These are phyloP conservation scores for Turritopsis dohrnii DNA, from an alignment of 30 jellyfish, hydroid and myxozoan genomes.

Conservation along the genomic window DNA sequence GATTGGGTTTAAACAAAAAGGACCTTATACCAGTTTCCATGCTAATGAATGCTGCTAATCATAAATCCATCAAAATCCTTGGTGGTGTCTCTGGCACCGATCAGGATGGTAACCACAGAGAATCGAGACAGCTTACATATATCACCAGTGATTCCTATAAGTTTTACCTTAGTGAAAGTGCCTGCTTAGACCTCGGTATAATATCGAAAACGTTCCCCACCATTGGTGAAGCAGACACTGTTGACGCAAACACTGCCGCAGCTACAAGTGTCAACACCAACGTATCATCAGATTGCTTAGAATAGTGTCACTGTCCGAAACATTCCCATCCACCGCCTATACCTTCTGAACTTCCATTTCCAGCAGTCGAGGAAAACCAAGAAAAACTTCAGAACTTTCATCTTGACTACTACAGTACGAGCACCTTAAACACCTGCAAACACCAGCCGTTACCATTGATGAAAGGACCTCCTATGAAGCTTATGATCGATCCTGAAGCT, in stretches of 20 bases:
- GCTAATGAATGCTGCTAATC: constrained; percentile 18
- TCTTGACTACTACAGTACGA: constrained; percentile 6
- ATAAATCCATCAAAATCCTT: neutral
- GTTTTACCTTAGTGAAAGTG: neutral
- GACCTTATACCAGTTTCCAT: constrained; percentile 25
- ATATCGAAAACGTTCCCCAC: neutral
- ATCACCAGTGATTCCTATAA: neutral
- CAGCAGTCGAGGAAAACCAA: constrained; percentile 15
- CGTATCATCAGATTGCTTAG: neutral
- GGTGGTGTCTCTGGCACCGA: neutral
- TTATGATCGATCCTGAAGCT: constrained; percentile 16
- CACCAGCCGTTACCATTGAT: constrained; percentile 24
- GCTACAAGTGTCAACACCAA: neutral
- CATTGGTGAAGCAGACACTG: neutral
- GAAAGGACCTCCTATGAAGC: neutral
- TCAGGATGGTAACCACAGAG: neutral
- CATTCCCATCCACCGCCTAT: constrained; percentile 11
- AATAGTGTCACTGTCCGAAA: neutral
- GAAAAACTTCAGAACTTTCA: neutral
- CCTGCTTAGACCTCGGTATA: neutral
- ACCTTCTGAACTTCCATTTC: constrained; percentile 9
- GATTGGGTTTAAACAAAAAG: constrained; percentile 18
- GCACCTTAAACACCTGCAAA: constrained; percentile 17
- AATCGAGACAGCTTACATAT: neutral
- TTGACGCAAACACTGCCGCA: neutral